Evolutionary conservation across 2,888 invertebrate species (phyloP), one percentile per base, ranked within the genome.

Genomic region (Tiliacea citrago): DNA sequence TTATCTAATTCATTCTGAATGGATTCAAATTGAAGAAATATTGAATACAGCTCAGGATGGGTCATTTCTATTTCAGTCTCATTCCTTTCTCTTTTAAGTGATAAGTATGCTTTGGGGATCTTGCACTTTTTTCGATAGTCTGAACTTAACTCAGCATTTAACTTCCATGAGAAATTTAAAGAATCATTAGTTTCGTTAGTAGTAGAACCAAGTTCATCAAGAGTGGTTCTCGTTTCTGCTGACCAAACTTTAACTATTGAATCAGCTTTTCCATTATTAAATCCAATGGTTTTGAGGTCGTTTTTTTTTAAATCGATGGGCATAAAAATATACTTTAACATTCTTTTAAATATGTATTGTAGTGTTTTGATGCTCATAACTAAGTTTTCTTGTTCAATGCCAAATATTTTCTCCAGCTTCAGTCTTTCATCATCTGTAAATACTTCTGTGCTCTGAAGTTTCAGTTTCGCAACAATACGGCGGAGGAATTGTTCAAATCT

Each of bases 1-100:
- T 91, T 94, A 90, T 96, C 96, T 77, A 96, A 88, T 89, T 96
- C 96, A 92, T 92, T 95, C 88, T 96, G 96, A 73, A 96, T 92
- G 1, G 93, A 91, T 88, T 96, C 96, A 89, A 96, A 92, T 86
- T 96, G 95, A 21, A 96, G 87, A 88, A 94, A 96, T 75, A 95
- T 88, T 60, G 94, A 92, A 88, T 96, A 92, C 12, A 96, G 87
- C 83, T 96, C 96, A 29, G 93, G 82, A 88, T 95, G 96, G n/a
- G 93, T 93, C 29, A 95, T 79, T 91, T 96, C 96, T 68, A 96
- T 89, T 86, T 95, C 94, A 67, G 89, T 89, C 76, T 91, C 89
- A 77, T 88, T 83, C 49, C 87, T 88, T 68, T 90, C 87, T 67
- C 84, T 83, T 61, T 86, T 78, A 29, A 95, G 72, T 66, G 91